Percentiles rank a stretch among this genome's conserved stretches.
Evolutionary conservation across 2,113 vertebrate species (phyloP).

Genomic region (Mustela nigripes): DNA sequence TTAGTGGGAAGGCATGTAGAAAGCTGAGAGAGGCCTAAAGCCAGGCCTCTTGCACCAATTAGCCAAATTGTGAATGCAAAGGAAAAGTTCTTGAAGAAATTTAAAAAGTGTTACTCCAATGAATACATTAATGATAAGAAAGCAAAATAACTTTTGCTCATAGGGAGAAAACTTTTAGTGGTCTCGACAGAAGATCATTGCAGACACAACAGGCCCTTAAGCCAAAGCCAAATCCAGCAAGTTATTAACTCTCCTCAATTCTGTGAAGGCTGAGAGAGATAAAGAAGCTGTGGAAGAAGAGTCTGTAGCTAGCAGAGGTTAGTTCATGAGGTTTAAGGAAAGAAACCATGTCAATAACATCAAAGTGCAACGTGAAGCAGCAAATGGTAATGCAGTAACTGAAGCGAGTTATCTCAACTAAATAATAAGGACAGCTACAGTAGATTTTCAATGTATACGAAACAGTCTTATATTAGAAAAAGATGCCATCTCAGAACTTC

Average conservation of each 20-base stretch:
- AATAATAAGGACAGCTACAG: neutral
- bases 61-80: neutral
- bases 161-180: neutral
- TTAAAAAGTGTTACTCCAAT: neutral
- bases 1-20: neutral
- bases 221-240: neutral
- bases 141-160: neutral
- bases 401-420: neutral
- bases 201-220: neutral
- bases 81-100: neutral
- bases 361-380: neutral
- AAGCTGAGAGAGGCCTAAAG: neutral
- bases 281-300: neutral
- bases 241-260: neutral
- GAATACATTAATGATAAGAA: neutral
- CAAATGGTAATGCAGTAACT: neutral
- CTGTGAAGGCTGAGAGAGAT: neutral
- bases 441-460: neutral
- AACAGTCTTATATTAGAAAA: neutral
- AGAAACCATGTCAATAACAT: neutral
- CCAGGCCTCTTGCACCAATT: neutral
- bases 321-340: neutral
- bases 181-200: neutral
- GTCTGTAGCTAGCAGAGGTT: neutral
- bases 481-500: neutral